Evolutionary conservation across 2,888 invertebrate genomes (phyloP).

Genomic region (Epirrita christyi): DNA sequence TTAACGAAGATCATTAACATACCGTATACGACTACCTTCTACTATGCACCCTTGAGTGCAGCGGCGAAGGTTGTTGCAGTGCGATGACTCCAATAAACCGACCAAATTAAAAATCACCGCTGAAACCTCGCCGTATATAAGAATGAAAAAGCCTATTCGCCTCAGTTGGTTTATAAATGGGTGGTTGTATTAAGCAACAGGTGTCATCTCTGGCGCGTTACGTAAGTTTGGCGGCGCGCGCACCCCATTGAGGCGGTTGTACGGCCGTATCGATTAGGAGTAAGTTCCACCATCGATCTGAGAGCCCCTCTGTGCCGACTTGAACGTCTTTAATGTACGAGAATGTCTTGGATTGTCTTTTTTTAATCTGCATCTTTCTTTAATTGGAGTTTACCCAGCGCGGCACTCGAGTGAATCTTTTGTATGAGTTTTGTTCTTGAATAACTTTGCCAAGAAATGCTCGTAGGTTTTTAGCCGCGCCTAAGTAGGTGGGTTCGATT

Average conservation of each 20-base stretch:
- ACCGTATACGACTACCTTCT: conserved; percentile 57
- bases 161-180: conserved; percentile 67
- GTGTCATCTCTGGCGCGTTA: conserved; percentile 76
- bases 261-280: conserved; percentile 76
- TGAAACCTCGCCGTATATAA: conserved; percentile 35
- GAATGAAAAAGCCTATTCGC: conserved; percentile 50
- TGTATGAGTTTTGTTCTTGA: conserved; percentile 29
- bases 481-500: conserved; percentile 6
- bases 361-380: conserved; percentile 39
- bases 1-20: conserved; percentile 80
- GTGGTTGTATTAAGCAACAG: conserved; percentile 79
- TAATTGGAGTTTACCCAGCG: conserved; percentile 42
- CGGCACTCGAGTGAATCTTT: conserved; percentile 25
- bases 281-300: conserved; percentile 72
- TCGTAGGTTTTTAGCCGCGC: conserved; percentile 11
- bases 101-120: conserved; percentile 50
- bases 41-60: conserved; percentile 84
- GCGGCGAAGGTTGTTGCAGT: conserved; percentile 78
- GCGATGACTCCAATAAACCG: conserved; percentile 75
- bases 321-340: conserved; percentile 63
- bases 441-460: conserved; percentile 18
- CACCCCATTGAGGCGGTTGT: conserved; percentile 77
- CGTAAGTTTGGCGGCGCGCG: conserved; percentile 78
- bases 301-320: conserved; percentile 57
- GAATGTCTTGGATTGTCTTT: conserved; percentile 60